Evolutionary conservation across 37 sponge, comb jelly and placozoan genomes (phyloP).

Genomic region (Dysidea cf. avara): DNA sequence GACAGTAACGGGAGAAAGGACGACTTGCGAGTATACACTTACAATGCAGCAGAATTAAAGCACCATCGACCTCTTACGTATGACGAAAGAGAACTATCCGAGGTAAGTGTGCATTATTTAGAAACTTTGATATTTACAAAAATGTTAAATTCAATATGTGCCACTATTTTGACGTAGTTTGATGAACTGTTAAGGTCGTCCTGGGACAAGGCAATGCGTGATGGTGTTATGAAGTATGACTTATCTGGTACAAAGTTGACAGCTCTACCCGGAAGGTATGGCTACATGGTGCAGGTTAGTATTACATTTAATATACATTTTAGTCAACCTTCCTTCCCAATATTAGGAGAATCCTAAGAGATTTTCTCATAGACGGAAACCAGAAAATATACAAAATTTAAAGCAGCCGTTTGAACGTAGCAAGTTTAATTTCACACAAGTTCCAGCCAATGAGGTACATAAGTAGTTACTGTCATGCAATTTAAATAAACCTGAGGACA

Average conservation of each 20-base stretch:
- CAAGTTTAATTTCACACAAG: constrained; percentile 74
- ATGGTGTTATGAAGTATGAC: constrained; percentile 64
- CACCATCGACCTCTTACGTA: too few species aligned
- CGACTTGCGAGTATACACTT: too few species aligned
- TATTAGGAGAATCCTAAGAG: constrained; percentile 71
- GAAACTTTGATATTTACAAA: too few species aligned
- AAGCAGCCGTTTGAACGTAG: constrained; percentile 60
- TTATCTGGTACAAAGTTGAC: constrained; percentile 45
- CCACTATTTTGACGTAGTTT: too few species aligned
- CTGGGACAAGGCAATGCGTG: constrained; percentile 56
- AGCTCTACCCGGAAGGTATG: constrained; percentile 39
- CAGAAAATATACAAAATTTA: constrained; percentile 44
- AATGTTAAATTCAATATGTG: too few species aligned
- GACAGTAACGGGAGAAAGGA: too few species aligned
- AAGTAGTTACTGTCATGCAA: too few species aligned
- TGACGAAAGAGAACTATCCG: too few species aligned
- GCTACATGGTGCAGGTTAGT: constrained; percentile 57
- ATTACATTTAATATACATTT: not conserved
- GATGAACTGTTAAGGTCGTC: constrained; percentile 33
- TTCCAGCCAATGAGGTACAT: constrained; percentile 49
- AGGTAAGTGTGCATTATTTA: too few species aligned
- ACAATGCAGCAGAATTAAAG: too few species aligned
- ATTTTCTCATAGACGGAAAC: constrained; percentile 60
- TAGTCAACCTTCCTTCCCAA: not conserved
- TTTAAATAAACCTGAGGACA: not conserved